These are phyloP conservation scores for Sprattus sprattus DNA, from an alignment of 2,113 vertebrate species.

Conservation along the genomic window DNA sequence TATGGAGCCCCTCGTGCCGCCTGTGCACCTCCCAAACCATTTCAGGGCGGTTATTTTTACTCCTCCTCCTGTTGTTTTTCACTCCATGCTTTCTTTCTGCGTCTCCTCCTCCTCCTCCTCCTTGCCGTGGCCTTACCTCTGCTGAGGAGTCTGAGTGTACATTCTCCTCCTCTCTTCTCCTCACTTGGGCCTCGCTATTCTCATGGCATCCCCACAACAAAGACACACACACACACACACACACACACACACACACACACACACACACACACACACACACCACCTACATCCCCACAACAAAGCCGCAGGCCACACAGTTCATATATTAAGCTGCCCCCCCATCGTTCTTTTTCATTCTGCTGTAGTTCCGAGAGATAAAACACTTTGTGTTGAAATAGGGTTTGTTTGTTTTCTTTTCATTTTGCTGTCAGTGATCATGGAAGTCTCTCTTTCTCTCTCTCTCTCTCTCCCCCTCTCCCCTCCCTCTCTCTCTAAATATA, in stretches of 20 bases:
- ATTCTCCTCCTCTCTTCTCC: background rate
- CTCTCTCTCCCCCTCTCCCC: background rate
- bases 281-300: background rate
- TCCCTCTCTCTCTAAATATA: background rate
- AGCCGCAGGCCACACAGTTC: background rate
- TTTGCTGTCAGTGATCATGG: background rate
- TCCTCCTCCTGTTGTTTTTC: background rate
- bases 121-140: background rate
- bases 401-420: background rate
- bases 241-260: no score
- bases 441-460: constrained; percentile 2
- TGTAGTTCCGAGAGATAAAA: background rate
- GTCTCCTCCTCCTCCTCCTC: constrained; percentile 14
- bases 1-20: constrained; percentile 10
- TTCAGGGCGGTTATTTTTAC: constrained; percentile 29
- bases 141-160: no score
- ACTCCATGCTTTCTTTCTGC: no score
- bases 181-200: background rate
- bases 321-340: background rate
- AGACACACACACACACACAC: no score
- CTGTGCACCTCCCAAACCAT: background rate
- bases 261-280: no score
- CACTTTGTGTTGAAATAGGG: background rate
- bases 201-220: background rate
- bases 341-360: background rate